These are phyloP conservation scores for Etheostoma cragini DNA, from an alignment of 2,113 vertebrate species.

Conservation along the genomic window DNA sequence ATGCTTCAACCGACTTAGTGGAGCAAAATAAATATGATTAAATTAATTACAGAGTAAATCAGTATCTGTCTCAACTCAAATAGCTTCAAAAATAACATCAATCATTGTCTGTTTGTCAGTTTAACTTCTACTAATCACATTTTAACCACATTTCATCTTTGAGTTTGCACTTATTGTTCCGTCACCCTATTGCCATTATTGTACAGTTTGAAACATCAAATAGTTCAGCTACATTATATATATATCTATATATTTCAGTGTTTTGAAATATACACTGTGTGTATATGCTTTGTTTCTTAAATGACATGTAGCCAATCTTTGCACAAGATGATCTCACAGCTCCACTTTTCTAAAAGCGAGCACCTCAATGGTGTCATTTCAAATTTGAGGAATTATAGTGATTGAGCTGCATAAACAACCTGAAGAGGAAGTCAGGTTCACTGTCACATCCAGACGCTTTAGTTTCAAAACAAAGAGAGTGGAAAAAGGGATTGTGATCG, in stretches of 20 bases:
- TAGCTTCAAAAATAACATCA: slow-evolving; percentile 73
- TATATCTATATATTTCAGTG: not conserved
- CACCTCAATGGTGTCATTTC: slow-evolving; percentile 82
- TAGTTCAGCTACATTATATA: slow-evolving; percentile 4
- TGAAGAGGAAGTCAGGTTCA: slow-evolving; percentile 82
- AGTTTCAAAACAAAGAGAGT: slow-evolving; percentile 80
- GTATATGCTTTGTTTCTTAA: slow-evolving; percentile 32
- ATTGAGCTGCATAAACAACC: slow-evolving; percentile 86
- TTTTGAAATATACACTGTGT: slow-evolving; percentile 17
- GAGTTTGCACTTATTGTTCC: slow-evolving; percentile 31
- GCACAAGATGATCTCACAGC: slow-evolving; percentile 75
- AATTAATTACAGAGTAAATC: slow-evolving; percentile 78
- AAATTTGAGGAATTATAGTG: slow-evolving; percentile 84
- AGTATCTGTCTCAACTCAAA: slow-evolving; percentile 70
- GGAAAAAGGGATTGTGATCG: slow-evolving; percentile 86
- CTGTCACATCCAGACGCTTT: slow-evolving; percentile 84
- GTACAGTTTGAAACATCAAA: slow-evolving; percentile 12
- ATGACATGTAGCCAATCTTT: slow-evolving; percentile 78
- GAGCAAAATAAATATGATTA: slow-evolving; percentile 78
- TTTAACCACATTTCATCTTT: slow-evolving; percentile 66
- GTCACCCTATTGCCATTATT: slow-evolving; percentile 35
- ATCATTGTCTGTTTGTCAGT: slow-evolving; percentile 71
- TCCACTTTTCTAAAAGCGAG: slow-evolving; percentile 78
- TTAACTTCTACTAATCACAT: slow-evolving; percentile 71
- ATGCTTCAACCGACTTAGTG: slow-evolving; percentile 73